These are phyloP conservation scores for Intellagama lesueurii DNA, from an alignment of 2,797 vertebrate genomes.

Conservation along the genomic window DNA sequence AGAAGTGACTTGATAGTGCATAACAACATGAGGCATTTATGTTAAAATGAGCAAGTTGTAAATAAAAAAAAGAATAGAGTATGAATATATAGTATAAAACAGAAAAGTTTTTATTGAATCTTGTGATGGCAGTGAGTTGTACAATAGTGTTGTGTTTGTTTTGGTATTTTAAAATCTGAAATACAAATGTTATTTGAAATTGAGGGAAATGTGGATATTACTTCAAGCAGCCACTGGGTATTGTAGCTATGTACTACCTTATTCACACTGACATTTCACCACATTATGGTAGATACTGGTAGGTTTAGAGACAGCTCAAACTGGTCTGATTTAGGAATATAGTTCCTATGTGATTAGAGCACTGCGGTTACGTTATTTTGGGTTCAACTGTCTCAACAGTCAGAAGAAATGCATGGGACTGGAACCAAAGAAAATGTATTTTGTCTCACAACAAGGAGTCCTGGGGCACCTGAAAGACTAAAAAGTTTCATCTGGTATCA, in stretches of 20 bases:
- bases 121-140: background rate
- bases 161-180: background rate
- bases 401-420: background rate
- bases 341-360: background rate
- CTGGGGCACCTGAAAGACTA: background rate
- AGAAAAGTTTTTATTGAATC: background rate
- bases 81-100: background rate
- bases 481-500: background rate
- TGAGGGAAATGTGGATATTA: background rate
- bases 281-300: background rate
- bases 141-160: background rate
- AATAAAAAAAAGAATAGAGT: background rate
- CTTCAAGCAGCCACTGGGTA: background rate
- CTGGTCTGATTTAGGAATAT: background rate
- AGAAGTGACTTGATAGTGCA: background rate
- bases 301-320: background rate
- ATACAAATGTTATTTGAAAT: constrained; percentile 3
- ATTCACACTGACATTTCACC: background rate
- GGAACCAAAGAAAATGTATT: constrained; percentile 23
- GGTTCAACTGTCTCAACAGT: background rate
- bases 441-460: constrained; percentile 9
- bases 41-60: background rate
- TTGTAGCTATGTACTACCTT: background rate
- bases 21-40: too few species aligned
- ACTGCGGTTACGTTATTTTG: background rate